Evolutionary conservation across 1,140 invertebrate species (phyloP), one percentile per base, ranked within the genome.

Genomic region (Holotrichia oblita): DNA sequence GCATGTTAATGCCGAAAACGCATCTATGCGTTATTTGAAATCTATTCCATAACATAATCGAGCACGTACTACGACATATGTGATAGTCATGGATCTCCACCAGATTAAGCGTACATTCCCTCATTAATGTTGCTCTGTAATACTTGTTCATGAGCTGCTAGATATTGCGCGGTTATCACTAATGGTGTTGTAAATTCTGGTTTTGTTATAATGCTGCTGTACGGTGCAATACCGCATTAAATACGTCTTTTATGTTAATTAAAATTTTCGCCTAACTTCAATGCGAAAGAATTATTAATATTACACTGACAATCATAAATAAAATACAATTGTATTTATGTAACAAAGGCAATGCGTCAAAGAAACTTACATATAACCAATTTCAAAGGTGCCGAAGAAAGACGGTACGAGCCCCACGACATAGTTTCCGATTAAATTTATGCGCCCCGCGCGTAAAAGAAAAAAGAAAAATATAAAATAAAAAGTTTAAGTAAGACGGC

Each of bases 401-500:
- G 7, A 14, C 48, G 48, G n/a, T n/a, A n/a, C n/a, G 17, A 55
- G 14, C 14, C 48, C 48, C n/a, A 17, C 14, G 14, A 17, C 17
- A 55, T 55, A 55, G 48, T 55, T 55, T 55, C 14, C 48, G 2
- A n/a, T 55, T 6, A 55, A 55, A 55, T 55, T 55, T 55, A 55
- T 55, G n/a, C 17, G 48, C 61, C 61, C 61, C 20, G 22, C 20
- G 61, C 61, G 22, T 69, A 69, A 27, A 69, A 69, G 12, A 69
- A 22, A 34, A 17, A 69, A 34, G 17, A 34, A 69, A 69, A 69
- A 69, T 34, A 69, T 69, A 69, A 34, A 69, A 69, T 69, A 69
- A 69, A 69, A 69, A 69, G 17, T 69, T 69, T 69, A 69, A 69
- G 27, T 69, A 69, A 69, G 61, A 22, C 22, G 27, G 22, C 61